Conservation (phyloP, 2,888 invertebrate genomes). For the Tortrix viridana region DNA sequence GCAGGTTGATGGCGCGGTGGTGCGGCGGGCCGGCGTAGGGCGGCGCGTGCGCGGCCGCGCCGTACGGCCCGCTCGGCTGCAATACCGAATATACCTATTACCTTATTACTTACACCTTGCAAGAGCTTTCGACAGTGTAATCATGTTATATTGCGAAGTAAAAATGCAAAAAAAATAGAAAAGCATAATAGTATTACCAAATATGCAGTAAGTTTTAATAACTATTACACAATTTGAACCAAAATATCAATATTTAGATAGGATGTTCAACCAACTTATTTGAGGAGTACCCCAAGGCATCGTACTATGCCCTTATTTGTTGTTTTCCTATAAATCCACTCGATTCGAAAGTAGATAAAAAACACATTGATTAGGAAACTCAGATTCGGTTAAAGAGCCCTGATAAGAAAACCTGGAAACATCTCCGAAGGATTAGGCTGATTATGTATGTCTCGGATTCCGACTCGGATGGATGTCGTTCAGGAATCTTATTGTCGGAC, state of each 20-base stretch:
- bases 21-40: slow-evolving; percentile 79
- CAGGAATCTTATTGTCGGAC: too few relatives aligned
- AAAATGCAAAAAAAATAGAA: neutral
- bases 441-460: too few relatives aligned
- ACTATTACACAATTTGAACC: too few relatives aligned
- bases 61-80: slow-evolving; percentile 69
- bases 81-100: neutral
- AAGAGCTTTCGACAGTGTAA: slow-evolving; percentile 7
- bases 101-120: neutral
- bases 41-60: slow-evolving; percentile 71
- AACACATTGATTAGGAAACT: too few relatives aligned
- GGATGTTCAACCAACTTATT: neutral
- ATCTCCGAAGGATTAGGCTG: too few relatives aligned
- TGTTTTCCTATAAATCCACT: neutral
- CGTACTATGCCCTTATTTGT: neutral
- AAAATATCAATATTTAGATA: too few relatives aligned
- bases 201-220: too few relatives aligned
- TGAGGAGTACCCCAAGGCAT: slow-evolving; percentile 14
- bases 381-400: too few relatives aligned
- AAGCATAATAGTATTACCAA: neutral
- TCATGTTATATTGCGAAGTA: neutral
- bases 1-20: slow-evolving; percentile 76
- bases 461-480: too few relatives aligned
- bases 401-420: too few relatives aligned
- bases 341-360: too few relatives aligned